Evolutionary conservation across 1,140 invertebrate species (phyloP).

Genomic region (Adoxophyes honmai): DNA sequence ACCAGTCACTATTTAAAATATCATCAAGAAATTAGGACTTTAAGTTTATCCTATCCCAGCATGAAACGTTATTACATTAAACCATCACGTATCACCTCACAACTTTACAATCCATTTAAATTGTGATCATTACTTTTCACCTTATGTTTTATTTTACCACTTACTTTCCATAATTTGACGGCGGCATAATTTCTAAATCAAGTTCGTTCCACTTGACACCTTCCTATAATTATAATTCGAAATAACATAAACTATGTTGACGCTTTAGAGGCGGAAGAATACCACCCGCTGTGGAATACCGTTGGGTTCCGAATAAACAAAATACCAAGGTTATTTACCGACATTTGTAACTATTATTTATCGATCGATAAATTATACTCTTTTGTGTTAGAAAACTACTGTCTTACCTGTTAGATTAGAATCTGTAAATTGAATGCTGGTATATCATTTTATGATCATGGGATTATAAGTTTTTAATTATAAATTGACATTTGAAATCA

Average conservation of each 20-base stretch:
- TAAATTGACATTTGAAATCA: too few species aligned
- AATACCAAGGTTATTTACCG: background rate
- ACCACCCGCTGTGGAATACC: background rate
- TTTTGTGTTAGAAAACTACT: conserved; percentile 1
- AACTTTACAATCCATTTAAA: too few species aligned
- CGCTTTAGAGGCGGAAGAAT: background rate
- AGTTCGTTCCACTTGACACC: conserved; percentile 2
- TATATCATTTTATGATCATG: too few species aligned
- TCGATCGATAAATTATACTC: background rate
- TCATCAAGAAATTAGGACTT: too few species aligned
- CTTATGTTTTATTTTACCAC: too few species aligned
- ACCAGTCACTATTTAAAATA: too few species aligned
- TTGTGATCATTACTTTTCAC: too few species aligned
- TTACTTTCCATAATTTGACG: background rate
- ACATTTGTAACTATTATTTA: conserved; percentile 12
- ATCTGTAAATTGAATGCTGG: background rate
- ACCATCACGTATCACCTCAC: too few species aligned
- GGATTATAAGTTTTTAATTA: too few species aligned
- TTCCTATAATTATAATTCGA: conserved; percentile 1
- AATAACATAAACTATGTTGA: background rate
- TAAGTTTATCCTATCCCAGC: too few species aligned
- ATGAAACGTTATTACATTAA: too few species aligned
- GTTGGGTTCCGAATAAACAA: conserved; percentile 1
- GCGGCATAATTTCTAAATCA: conserved; percentile 3
- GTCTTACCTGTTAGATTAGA: background rate